Evolutionary conservation across 2,797 vertebrate species (phyloP), one percentile per base, ranked within the genome.

Genomic region (Huso huso): DNA sequence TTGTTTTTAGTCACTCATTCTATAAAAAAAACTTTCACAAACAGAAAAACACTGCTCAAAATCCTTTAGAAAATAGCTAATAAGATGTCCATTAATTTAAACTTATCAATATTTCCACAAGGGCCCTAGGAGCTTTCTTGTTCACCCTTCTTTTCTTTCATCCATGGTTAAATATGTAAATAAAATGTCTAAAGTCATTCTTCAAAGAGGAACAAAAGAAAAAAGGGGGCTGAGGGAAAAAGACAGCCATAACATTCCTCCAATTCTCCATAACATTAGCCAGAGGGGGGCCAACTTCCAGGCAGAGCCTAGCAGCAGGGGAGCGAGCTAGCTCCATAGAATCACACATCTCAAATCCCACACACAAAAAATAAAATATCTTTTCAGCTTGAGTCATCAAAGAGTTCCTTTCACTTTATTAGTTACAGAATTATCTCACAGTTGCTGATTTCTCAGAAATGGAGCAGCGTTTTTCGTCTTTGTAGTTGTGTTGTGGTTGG

Each of bases 171-270:
- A 96, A 99, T 99, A 98, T 99, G 96, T 97, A 98, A 98, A 99
- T 99, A 99, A 97, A 98, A 98, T 92, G 94, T 97, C 95, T 95
- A 97, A 98, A 98, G 96, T 98, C 95, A 96, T 97, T 97, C 96
- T 99, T 99, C 95, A 98, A 98, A 98, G 95, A 91, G 94, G 93
- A 88, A 98, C 94, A 98, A 98, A 98, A 93, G 94, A 91, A 94
- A 93, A 95, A 94, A 86, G 84, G 88, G 92, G 85, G 87, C 87
- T 86, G 88, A 91, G 88, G 89, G 90, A 91, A 90, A 37, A 89
- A 94, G 94, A 94, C 95, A 94, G 93, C 93, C 94, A 95, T 95
- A 97, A 98, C 97, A 98, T 96, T 95, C 95, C 91, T 93, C 90
- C 92, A 84, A 93, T 95, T 96, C 94, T 96, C 94, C 92, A 92